Conservation (phyloP, 1,140 invertebrate species). For the Polypedilum vanderplanki region DNA sequence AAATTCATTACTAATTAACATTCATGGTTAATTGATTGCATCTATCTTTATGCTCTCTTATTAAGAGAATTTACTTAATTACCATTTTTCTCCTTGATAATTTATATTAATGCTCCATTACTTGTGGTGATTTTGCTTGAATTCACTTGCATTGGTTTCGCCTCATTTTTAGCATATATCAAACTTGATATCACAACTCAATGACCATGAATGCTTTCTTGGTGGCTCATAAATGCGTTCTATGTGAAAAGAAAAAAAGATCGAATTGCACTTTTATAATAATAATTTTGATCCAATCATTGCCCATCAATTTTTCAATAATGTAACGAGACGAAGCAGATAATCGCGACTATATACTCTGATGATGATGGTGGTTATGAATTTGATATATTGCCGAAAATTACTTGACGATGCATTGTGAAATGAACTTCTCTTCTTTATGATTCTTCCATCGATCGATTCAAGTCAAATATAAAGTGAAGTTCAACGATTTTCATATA, state of each 20-base stretch:
- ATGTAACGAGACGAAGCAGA: background rate
- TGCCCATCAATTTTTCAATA: background rate
- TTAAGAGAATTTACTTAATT: too few relatives aligned
- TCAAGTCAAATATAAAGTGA: background rate
- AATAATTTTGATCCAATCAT: background rate
- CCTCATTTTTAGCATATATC: too few relatives aligned
- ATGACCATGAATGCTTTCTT: too few relatives aligned
- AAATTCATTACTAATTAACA: too few relatives aligned
- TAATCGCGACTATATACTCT: background rate
- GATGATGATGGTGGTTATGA: background rate
- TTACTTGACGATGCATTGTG: background rate
- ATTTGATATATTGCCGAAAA: slow-evolving; percentile 7
- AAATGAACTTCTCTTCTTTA: background rate
- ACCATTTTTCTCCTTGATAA: too few relatives aligned
- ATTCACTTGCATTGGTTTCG: too few relatives aligned
- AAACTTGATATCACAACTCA: too few relatives aligned
- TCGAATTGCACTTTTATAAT: background rate
- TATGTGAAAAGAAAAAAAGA: background rate
- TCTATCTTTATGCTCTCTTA: too few relatives aligned
- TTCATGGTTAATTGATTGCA: too few relatives aligned
- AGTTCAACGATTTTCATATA: slow-evolving; percentile 1
- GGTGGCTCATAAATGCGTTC: too few relatives aligned
- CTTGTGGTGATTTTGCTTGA: too few relatives aligned
- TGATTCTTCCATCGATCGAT: background rate
- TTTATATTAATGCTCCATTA: too few relatives aligned